phyloP scores from a whole-genome alignment of 1,140 invertebrate genomes.

The Wasmannia auropunctata region DNA sequence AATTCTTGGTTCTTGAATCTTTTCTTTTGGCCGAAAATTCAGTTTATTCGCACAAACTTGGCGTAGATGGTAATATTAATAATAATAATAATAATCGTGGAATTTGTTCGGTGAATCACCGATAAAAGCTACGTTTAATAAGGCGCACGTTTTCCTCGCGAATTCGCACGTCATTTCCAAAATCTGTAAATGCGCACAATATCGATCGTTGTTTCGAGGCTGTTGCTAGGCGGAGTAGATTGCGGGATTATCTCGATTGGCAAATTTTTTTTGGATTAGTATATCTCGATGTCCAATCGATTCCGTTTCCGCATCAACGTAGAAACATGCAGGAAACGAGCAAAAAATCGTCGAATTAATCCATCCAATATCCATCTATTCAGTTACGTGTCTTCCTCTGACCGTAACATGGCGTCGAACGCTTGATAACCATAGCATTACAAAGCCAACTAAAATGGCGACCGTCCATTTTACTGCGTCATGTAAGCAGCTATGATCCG shows the following conservation, averaged over 20 bases:
- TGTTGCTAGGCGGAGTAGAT: constrained; percentile 27
- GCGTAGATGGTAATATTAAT: background rate
- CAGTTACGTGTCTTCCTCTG: constrained; percentile 13
- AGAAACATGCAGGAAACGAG: background rate
- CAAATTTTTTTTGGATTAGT: background rate
- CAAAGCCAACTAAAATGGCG: constrained; percentile 52
- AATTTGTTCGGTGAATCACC: background rate
- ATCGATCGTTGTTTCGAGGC: constrained; percentile 15
- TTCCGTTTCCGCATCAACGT: background rate
- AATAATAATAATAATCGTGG: background rate
- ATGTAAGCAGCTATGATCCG: background rate
- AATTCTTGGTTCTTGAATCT: background rate
- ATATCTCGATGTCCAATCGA: background rate
- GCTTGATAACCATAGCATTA: constrained; percentile 4
- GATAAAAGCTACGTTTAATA: background rate
- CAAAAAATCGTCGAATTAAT: background rate
- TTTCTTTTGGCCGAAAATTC: no score
- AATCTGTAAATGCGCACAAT: background rate
- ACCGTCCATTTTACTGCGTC: constrained; percentile 37
- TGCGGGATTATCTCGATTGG: no score
- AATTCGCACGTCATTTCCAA: background rate
- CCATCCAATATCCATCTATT: background rate
- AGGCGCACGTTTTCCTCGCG: background rate
- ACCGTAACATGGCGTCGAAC: constrained; percentile 22
- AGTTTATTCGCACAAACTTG: background rate